Evolutionary conservation across 2,888 invertebrate genomes (phyloP), one percentile per base, ranked within the genome.

Genomic region (Orthonychiurus folsomi): DNA sequence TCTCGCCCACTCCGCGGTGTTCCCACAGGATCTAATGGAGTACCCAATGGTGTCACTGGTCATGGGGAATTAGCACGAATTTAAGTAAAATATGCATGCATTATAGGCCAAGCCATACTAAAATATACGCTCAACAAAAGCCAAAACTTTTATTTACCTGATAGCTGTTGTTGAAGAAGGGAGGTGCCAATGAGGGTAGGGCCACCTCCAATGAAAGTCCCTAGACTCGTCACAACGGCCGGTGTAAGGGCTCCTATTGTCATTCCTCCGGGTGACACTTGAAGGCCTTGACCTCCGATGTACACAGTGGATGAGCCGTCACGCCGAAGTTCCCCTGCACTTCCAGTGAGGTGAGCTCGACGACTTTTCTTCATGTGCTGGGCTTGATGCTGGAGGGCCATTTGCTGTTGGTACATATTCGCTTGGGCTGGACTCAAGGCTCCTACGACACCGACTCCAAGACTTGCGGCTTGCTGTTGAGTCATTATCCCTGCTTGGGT

Each of bases 311-410:
- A 64, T 2, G 50, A n/a, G 12, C 62, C 62, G 25, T 71, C 69
- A 3, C 71, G 55, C 28, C 69, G 59, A 9, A 69, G 56, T 5
- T 70, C 71, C 18, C 66, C 67, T 23, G 59, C 37, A 50, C 57
- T 60, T 28, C 62, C 63, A 27, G 65, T 60, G 21, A 69, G 55
- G 56, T 71, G 70, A 62, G 69, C 70, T 56, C 73, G 63, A 58
- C 77, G 73, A 61, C 76, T 73, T 72, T 78, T 78, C 73, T 77
- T 78, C 62, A 77, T 68, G 65, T 78, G 78, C 63, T 78, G 77
- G 63, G 76, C 76, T 73, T 78, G 77, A 65, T 78, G 78, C 66
- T 77, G 77, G 53, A 77, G 73, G 62, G 77, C 77, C 77, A 77
- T 78, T 69, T 75, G 75, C 58, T 75, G 75, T 63, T 75, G 73